Conservation (phyloP, 2,113 vertebrate species). For the Dendrocopos noguchii region DNA sequence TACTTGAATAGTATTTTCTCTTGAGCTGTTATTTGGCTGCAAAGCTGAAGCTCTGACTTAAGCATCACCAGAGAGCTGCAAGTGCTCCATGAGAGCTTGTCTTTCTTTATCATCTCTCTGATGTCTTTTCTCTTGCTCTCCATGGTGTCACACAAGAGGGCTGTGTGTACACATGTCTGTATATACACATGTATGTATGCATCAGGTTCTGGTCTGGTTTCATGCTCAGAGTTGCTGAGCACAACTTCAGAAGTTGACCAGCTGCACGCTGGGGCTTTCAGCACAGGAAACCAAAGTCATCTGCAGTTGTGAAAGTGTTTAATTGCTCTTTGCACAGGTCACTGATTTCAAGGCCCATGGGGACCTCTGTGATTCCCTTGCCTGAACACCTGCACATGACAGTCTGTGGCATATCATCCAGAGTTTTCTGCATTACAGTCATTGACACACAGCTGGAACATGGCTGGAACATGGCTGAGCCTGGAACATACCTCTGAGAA, state of each 20-base stretch:
- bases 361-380: conserved; percentile 3
- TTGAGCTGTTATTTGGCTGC: not conserved
- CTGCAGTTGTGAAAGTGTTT: not conserved
- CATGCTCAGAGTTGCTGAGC: not conserved
- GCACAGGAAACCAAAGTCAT: conserved; percentile 27
- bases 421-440: not conserved
- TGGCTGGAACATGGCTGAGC: not conserved
- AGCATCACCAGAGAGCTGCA: not conserved
- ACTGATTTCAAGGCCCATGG: not conserved
- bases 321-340: conserved; percentile 34
- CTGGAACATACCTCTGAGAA: not conserved
- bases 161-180: not conserved
- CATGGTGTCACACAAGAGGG: not conserved
- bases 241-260: not conserved
- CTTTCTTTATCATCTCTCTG: not conserved
- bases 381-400: conserved; percentile 28
- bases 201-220: not conserved
- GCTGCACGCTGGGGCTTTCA: conserved; percentile 39
- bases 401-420: conserved; percentile 13
- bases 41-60: not conserved
- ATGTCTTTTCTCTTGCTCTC: not conserved
- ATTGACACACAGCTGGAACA: not conserved
- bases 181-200: accelerated
- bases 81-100: not conserved
- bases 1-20: not conserved